These are phyloP conservation scores for Stomorhina lunata DNA, from an alignment of 2,888 invertebrate genomes.

Conservation along the genomic window DNA sequence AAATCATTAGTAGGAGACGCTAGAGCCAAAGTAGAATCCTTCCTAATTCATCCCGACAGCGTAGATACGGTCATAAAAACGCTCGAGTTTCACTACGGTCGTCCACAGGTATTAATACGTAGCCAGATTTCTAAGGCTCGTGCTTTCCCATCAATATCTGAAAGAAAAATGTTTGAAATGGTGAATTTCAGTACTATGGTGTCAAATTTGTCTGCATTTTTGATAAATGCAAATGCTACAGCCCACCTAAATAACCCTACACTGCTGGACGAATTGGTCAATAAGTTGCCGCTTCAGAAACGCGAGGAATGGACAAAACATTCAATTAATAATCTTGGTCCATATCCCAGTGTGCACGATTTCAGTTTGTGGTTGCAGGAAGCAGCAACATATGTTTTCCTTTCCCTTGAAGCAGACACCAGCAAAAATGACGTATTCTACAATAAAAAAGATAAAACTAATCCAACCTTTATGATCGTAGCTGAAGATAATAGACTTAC, in stretches of 20 bases:
- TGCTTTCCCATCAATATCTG: conserved; percentile 43
- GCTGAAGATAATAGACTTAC: not conserved
- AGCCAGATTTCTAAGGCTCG: conserved; percentile 58
- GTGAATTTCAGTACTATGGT: conserved; percentile 49
- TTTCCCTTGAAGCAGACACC: conserved; percentile 11
- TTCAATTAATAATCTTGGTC: conserved; percentile 2
- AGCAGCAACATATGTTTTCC: conserved; percentile 24
- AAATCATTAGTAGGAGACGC: conserved; percentile 57
- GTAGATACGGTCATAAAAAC: conserved; percentile 44
- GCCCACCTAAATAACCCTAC: not conserved
- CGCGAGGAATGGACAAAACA: conserved; percentile 29
- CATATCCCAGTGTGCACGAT: conserved; percentile 3
- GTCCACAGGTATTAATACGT: conserved; percentile 62
- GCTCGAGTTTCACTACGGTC: conserved; percentile 64
- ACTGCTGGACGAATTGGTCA: conserved; percentile 14
- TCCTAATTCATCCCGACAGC: conserved; percentile 60
- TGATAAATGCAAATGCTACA: not conserved
- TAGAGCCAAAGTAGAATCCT: conserved; percentile 45
- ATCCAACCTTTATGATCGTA: conserved; percentile 17
- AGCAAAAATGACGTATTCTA: not conserved
- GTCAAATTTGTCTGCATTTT: not conserved
- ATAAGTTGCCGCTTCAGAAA: conserved; percentile 20
- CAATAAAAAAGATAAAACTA: conserved; percentile 2
- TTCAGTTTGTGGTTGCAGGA: conserved; percentile 31
- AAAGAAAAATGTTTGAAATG: conserved; percentile 49